Evolutionary conservation across 2,888 invertebrate genomes (phyloP).

Genomic region (Amorpha juglandis): DNA sequence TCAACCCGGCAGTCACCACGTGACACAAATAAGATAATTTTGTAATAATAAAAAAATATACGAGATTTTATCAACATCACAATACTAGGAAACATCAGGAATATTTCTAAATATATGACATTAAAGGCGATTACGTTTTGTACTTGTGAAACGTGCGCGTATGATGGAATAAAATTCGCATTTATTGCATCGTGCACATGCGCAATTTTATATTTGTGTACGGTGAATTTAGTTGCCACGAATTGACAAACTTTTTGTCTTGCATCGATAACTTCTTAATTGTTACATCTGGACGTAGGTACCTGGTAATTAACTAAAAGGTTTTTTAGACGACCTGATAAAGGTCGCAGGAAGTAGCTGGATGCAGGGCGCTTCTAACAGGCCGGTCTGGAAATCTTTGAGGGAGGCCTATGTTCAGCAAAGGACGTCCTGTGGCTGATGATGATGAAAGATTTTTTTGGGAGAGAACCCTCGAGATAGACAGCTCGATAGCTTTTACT

Average conservation of each 20-base stretch:
- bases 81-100: background rate
- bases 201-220: background rate
- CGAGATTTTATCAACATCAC: background rate
- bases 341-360: too few relatives aligned
- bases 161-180: slow-evolving; percentile 22
- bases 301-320: too few relatives aligned
- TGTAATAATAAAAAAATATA: background rate
- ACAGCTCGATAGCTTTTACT: too few relatives aligned
- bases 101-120: slow-evolving; percentile 17
- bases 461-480: too few relatives aligned
- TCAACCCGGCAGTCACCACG: background rate
- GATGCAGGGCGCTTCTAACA: too few relatives aligned
- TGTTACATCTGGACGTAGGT: too few relatives aligned
- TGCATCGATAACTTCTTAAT: background rate
- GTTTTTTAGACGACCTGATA: too few relatives aligned
- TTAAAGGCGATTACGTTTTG: slow-evolving; percentile 19
- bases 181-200: slow-evolving; percentile 8
- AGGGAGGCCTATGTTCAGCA: too few relatives aligned
- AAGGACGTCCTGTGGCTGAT: too few relatives aligned
- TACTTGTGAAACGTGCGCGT: slow-evolving; percentile 12
- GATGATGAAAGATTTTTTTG: too few relatives aligned
- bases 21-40: background rate
- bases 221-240: background rate
- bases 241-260: background rate
- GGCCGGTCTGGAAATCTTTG: too few relatives aligned